phyloP scores from a whole-genome alignment of 2,797 vertebrate species.

The Cygnus olor region DNA sequence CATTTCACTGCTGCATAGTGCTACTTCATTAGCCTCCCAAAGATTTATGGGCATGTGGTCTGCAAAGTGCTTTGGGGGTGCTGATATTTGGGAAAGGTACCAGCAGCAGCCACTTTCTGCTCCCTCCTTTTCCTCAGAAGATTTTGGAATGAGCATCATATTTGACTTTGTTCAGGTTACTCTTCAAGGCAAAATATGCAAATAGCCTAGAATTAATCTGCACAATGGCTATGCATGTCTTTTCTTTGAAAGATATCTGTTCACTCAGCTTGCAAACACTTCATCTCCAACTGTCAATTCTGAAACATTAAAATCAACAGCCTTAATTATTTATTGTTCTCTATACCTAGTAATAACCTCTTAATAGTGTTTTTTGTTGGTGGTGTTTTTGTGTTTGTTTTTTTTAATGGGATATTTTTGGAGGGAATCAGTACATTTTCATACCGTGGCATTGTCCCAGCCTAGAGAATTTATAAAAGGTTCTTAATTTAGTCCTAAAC shows the following conservation, averaged over 20 bases:
- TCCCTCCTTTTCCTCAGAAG: neutral
- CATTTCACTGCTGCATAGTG: neutral
- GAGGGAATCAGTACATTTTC: conserved; percentile 41
- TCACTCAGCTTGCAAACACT: neutral
- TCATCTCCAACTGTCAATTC: conserved; percentile 58
- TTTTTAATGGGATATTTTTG: conserved; percentile 58
- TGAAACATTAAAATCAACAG: conserved; percentile 71
- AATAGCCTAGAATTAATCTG: conserved; percentile 20
- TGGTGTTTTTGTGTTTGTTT: neutral
- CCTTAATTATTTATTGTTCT: conserved; percentile 71
- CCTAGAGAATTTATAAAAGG: conserved; percentile 33
- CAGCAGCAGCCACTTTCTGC: neutral
- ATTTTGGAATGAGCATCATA: neutral
- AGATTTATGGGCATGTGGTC: neutral
- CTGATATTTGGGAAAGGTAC: neutral
- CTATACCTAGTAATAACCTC: conserved; percentile 56
- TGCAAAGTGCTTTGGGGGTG: neutral
- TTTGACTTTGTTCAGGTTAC: neutral
- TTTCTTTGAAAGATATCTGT: neutral
- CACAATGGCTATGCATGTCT: neutral
- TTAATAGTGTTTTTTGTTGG: conserved; percentile 42
- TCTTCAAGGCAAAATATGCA: conserved; percentile 34
- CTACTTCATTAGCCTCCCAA: neutral
- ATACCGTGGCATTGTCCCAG: conserved; percentile 12
- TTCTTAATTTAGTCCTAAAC: conserved; percentile 17